phyloP scores from a whole-genome alignment of 2,888 invertebrate genomes.

The Apodemia zela region DNA sequence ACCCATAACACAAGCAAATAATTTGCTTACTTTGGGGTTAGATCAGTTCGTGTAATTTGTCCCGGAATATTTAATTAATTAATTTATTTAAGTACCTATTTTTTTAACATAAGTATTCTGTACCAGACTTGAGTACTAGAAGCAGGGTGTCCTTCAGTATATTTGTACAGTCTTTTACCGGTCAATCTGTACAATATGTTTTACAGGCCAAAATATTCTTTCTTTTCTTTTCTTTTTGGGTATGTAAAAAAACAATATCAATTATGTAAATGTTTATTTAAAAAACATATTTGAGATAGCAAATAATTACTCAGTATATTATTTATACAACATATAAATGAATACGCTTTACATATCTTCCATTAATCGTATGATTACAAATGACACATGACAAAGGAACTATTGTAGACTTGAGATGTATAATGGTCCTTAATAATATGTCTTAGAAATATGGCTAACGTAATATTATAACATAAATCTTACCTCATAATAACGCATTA shows the following conservation, averaged over 20 bases:
- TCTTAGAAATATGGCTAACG: conserved; percentile 65
- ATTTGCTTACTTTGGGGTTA: no score
- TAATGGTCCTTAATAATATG: conserved; percentile 54
- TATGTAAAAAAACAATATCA: conserved; percentile 9
- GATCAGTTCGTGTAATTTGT: no score
- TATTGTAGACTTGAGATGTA: conserved; percentile 76
- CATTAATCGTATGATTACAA: conserved; percentile 68
- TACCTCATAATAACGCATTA: conserved; percentile 36
- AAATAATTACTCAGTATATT: conserved; percentile 73
- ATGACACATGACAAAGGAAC: conserved; percentile 81
- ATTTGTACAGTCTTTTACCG: no score
- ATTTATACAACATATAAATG: conserved; percentile 69
- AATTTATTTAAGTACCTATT: no score
- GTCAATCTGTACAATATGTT: no score
- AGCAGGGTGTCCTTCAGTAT: no score
- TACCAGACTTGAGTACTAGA: no score
- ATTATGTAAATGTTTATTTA: conserved; percentile 73
- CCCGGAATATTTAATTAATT: no score
- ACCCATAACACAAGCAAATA: no score
- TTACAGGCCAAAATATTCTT: no score
- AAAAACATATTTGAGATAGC: conserved; percentile 78
- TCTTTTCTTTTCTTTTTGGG: no score
- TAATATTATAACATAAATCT: conserved; percentile 47
- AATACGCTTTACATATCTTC: conserved; percentile 62
- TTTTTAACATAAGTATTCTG: no score